Conservation (phyloP, 2,113 vertebrate species). For the Clinocottus analis region DNA sequence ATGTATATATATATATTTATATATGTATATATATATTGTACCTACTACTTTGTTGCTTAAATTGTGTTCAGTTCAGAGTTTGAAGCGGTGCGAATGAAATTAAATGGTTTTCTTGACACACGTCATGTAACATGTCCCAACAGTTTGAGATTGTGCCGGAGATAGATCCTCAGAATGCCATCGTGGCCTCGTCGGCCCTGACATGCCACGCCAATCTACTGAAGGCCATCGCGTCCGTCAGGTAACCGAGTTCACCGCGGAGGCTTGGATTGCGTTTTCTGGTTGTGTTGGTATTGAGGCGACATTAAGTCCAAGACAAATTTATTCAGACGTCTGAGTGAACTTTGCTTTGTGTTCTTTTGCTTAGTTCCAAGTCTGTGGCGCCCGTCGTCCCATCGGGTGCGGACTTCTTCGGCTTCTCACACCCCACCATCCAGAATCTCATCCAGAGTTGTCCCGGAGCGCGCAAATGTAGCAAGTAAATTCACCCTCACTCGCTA, state of each 20-base stretch:
- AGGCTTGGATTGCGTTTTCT: background rate
- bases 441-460: conserved; percentile 93
- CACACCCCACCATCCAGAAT: conserved; percentile 91
- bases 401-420: conserved; percentile 92
- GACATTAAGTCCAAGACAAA: background rate
- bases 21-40: background rate
- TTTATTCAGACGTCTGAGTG: background rate
- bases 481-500: conserved; percentile 39
- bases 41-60: background rate
- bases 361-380: conserved; percentile 80
- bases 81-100: background rate
- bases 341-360: background rate
- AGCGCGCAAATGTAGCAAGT: conserved; percentile 90
- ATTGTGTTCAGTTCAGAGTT: background rate
- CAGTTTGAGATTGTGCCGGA: conserved; percentile 94
- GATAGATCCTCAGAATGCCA: conserved; percentile 89
- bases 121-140: background rate
- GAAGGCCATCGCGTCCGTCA: conserved; percentile 79
- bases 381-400: conserved; percentile 83
- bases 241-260: conserved; percentile 59
- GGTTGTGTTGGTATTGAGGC: background rate
- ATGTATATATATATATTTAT: background rate
- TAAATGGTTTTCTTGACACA: background rate
- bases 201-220: conserved; percentile 88
- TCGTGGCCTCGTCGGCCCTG: conserved; percentile 85